Percentiles rank a stretch among this genome's conserved stretches.
These are phyloP conservation scores for Adelognathus sp. DNA, from an alignment of 2,888 invertebrate genomes.

Conservation along the genomic window DNA sequence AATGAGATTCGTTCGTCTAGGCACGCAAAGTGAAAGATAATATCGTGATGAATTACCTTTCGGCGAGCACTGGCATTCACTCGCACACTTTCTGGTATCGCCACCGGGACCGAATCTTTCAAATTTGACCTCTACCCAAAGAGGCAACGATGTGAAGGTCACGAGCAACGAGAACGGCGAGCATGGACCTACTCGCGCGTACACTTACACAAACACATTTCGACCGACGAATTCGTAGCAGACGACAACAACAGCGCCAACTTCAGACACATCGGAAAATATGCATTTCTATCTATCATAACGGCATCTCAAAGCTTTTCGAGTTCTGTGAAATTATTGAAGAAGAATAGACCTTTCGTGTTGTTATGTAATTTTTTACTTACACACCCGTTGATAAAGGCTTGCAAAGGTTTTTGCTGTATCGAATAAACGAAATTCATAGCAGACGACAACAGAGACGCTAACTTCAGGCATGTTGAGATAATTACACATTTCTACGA, in stretches of 20 bases:
- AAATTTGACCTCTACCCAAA: slow-evolving; percentile 74
- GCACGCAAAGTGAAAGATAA: not conserved
- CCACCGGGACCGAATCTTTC: slow-evolving; percentile 51
- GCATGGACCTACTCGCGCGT: no score
- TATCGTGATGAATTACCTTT: not conserved
- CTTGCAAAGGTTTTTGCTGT: no score
- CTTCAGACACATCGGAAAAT: no score
- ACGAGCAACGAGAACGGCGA: slow-evolving; percentile 53
- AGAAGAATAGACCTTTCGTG: no score
- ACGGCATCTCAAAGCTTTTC: no score
- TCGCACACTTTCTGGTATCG: slow-evolving; percentile 1
- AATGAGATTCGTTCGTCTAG: not conserved
- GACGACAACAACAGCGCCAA: no score
- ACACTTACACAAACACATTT: no score
- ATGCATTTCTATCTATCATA: no score
- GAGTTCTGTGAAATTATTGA: no score
- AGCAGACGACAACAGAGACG: slow-evolving; percentile 4
- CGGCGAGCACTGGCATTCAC: not conserved
- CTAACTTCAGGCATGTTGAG: slow-evolving; percentile 12
- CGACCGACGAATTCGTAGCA: not conserved
- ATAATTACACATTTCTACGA: not conserved
- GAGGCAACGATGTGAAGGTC: slow-evolving; percentile 72
- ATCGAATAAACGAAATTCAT: not conserved
- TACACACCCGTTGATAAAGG: no score
- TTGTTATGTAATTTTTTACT: no score